phyloP scores from a whole-genome alignment of 92 coral and sea anemone species.

The Paragorgia papillata region DNA sequence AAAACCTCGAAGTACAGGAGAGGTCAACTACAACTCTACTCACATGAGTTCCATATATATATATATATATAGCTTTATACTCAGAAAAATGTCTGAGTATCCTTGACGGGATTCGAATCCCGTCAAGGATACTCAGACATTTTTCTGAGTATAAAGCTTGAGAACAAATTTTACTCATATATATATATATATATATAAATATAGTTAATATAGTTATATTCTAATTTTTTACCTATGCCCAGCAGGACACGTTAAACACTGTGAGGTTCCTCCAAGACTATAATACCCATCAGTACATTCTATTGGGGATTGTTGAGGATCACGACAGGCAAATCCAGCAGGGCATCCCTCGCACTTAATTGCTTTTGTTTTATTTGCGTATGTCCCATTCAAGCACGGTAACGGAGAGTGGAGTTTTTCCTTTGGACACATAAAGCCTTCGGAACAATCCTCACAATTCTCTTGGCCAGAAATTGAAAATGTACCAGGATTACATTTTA shows the following conservation, averaged over 20 bases:
- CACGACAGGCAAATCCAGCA: conserved; percentile 56
- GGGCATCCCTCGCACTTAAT: conserved; percentile 67
- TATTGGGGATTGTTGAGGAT: conserved; percentile 39
- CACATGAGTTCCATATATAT: too few species aligned
- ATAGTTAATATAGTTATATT: too few species aligned
- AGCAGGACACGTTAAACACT: conserved; percentile 78
- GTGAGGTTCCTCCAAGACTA: conserved; percentile 52
- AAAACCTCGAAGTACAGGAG: too few species aligned
- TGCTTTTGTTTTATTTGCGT: conserved; percentile 40
- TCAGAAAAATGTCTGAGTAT: too few species aligned
- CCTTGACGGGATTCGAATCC: too few species aligned
- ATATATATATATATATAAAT: too few species aligned
- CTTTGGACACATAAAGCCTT: conserved; percentile 47
- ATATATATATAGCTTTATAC: too few species aligned
- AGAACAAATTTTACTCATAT: too few species aligned
- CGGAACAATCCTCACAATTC: conserved; percentile 45
- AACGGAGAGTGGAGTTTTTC: conserved; percentile 27
- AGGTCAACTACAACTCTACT: too few species aligned
- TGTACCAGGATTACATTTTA: conserved; percentile 66
- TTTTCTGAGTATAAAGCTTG: too few species aligned
- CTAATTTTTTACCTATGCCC: conserved; percentile 83
- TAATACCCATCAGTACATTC: conserved; percentile 50
- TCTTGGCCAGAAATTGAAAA: conserved; percentile 68
- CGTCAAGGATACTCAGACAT: too few species aligned
- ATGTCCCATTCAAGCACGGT: conserved; percentile 48